Conservation (phyloP, 2,888 invertebrate genomes). For the Thyatira batis region DNA sequence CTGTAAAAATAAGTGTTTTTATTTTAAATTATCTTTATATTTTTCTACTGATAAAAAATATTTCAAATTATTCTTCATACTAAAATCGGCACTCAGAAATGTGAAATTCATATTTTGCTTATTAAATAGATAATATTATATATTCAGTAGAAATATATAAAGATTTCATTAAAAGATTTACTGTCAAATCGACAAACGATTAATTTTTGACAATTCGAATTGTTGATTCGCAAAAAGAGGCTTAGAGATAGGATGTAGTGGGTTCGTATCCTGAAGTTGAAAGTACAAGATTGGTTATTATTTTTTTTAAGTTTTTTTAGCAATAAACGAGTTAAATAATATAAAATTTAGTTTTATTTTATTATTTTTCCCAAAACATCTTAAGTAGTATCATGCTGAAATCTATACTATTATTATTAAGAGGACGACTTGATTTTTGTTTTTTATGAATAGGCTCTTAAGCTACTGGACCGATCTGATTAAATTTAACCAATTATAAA, state of each 20-base stretch:
- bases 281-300: slow-evolving; percentile 37
- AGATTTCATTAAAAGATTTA: background rate
- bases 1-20: background rate
- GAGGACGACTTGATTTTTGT: too few species aligned
- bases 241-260: slow-evolving; percentile 15
- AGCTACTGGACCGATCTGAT: too few species aligned
- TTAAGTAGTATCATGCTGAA: too few species aligned
- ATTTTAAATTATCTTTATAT: background rate
- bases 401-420: too few species aligned
- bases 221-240: background rate
- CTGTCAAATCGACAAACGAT: background rate
- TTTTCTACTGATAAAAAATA: background rate
- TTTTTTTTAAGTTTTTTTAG: slow-evolving; percentile 29
- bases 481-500: too few species aligned
- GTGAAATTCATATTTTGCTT: background rate
- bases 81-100: background rate
- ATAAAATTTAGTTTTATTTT: slow-evolving; percentile 18
- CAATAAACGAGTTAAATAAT: slow-evolving; percentile 28
- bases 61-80: background rate
- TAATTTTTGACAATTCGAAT: background rate
- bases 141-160: background rate
- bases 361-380: slow-evolving; percentile 8
- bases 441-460: too few species aligned
- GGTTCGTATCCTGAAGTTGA: slow-evolving; percentile 15
- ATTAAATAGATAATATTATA: background rate